Base-by-base conservation (phyloP, 2,113 vertebrate genomes). In the Deroptyus accipitrinus region DNA sequence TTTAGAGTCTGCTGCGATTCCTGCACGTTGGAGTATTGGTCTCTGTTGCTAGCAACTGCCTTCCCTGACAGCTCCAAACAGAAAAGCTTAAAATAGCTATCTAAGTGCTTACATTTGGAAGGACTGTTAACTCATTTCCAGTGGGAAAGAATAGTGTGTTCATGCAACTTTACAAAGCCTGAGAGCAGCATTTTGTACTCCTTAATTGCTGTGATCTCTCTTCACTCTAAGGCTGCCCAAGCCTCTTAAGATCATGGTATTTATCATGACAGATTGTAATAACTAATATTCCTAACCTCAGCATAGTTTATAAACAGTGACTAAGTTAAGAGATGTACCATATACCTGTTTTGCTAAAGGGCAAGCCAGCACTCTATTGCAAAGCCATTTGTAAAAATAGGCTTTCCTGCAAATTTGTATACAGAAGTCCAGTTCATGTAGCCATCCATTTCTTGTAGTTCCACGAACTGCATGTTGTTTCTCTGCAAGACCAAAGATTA, bases 61-160 rank as follows among this genome's bases (percentile, higher is more conserved):
- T 96, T 96, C 94, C 77, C 82, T 95, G 96, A 91, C 82, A 92
- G 92, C 85, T 96, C 92, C 94, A 96, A 96, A 95, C 88, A 96
- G 94, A 97, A 97, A 95, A 96, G 96, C 96, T 97, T 94, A 96
- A 98, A 98, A 98, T 98, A 98, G 93, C 95, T 81, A 63, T 77
- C 76, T 63, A 23, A 90, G 86, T 64, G 83, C 83, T 97, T 97
- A 77, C 70, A 88, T 55, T 95, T 90, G 85, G 88, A 92, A 81
- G 94, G 79, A 76, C 84, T 63, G 84, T 93, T 94, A 96, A 94
- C 77, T 62, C 30, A n/a, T 94, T 93, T 97, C 63, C 91, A 94
- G 37, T 92, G 69, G 85, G 70, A 91, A 96, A 59, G 48, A 90
- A 67, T 73, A 69, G 27, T 20, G 33, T 15, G 28, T 39, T 59